phyloP scores from a whole-genome alignment of 2,797 vertebrate genomes.

The Sternotherus odoratus region DNA sequence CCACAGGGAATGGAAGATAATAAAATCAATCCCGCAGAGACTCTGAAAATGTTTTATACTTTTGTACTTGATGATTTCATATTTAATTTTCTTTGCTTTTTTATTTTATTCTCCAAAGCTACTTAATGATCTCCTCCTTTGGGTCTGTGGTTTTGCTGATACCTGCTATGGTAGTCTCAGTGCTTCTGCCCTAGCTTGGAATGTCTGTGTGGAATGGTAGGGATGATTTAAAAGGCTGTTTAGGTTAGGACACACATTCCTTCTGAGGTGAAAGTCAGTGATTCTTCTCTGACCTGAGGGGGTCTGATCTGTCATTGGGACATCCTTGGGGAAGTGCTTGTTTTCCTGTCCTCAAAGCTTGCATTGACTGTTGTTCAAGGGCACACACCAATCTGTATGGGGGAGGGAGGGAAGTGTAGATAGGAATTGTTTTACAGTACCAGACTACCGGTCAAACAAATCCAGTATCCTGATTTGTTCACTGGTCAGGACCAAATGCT shows the following conservation, averaged over 20 bases:
- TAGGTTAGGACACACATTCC: not conserved
- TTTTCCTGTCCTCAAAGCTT: not conserved
- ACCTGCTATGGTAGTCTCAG: not conserved
- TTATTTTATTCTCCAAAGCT: not conserved
- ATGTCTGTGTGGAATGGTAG: not conserved
- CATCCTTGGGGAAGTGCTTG: not conserved
- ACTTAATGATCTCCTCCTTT: not conserved
- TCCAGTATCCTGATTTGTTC: not conserved
- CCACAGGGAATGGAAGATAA: rapidly evolving
- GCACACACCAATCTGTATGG: not conserved
- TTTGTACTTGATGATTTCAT: not conserved
- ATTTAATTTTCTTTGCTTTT: not conserved
- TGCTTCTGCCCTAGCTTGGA: not conserved
- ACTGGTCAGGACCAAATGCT: not conserved
- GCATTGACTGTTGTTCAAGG: not conserved
- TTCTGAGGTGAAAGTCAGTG: not conserved
- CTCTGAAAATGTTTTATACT: not conserved
- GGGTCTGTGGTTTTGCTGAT: not conserved
- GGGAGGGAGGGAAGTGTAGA: rapidly evolving
- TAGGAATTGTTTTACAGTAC: constrained; percentile 4
- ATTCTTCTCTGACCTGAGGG: not conserved
- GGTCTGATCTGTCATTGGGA: not conserved
- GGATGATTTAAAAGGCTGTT: not conserved
- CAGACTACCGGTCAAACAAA: not conserved
- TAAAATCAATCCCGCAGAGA: not conserved